Percentiles rank a stretch among this genome's conserved stretches.
Conservation (phyloP, 2,888 invertebrate genomes). For the Oscheius sp. region DNA sequence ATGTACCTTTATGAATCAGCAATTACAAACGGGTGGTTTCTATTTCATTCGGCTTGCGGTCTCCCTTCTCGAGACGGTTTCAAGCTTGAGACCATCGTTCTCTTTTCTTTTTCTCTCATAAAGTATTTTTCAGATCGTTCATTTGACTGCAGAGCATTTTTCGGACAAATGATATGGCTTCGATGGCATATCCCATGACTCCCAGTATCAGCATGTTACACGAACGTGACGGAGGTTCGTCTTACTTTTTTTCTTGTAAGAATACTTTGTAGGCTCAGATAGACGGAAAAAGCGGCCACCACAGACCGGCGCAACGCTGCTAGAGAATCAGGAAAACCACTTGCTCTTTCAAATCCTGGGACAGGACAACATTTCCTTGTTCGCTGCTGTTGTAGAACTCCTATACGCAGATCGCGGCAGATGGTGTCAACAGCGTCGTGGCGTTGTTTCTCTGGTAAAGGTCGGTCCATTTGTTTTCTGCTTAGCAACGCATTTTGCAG, state of each 20-base stretch:
- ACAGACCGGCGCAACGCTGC: slow-evolving; percentile 29
- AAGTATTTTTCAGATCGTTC: slow-evolving; percentile 2
- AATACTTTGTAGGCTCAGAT: slow-evolving; percentile 6
- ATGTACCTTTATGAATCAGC: no score
- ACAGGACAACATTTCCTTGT: slow-evolving; percentile 34
- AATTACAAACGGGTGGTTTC: background rate
- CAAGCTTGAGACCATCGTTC: background rate
- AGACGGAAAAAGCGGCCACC: slow-evolving; percentile 34
- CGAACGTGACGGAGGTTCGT: slow-evolving; percentile 3
- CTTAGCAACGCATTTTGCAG: slow-evolving; percentile 12
- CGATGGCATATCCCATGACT: slow-evolving; percentile 23
- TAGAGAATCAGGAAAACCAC: slow-evolving; percentile 39
- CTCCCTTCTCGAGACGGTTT: background rate
- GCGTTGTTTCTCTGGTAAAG: slow-evolving; percentile 37
- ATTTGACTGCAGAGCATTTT: background rate
- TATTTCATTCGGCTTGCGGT: background rate
- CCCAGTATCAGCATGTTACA: slow-evolving; percentile 33
- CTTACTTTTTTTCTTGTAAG: background rate
- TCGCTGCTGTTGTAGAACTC: slow-evolving; percentile 38
- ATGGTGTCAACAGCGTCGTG: slow-evolving; percentile 26
- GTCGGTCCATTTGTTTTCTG: slow-evolving; percentile 4
- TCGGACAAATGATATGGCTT: slow-evolving; percentile 10
- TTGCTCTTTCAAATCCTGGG: slow-evolving; percentile 32
- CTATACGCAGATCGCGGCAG: slow-evolving; percentile 14
- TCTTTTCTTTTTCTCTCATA: background rate